These are phyloP conservation scores for Capromys pilorides DNA, from an alignment of 2,797 vertebrate species.

Conservation along the genomic window DNA sequence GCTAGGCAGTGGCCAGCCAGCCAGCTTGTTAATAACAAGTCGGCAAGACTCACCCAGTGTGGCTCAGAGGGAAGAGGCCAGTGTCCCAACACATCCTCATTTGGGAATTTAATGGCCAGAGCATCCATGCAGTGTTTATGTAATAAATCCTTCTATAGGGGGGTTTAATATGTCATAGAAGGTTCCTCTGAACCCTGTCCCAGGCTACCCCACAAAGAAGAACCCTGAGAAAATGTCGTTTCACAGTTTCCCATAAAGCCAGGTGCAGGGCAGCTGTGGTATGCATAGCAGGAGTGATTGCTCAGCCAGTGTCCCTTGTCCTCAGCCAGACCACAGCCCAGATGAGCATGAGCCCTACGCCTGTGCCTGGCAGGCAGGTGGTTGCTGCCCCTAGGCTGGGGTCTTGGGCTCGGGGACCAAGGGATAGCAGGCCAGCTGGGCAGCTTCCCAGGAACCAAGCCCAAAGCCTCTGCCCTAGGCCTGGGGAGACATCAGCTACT, in stretches of 20 bases:
- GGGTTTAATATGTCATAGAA: slow-evolving; percentile 68
- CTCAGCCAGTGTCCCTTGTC: slow-evolving; percentile 65
- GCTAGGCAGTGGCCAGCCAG: not conserved
- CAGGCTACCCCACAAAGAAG: slow-evolving; percentile 56
- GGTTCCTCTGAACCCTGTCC: slow-evolving; percentile 54
- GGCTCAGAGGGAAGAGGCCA: not conserved
- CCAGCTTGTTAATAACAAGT: slow-evolving; percentile 56
- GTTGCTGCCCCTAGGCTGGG: slow-evolving; percentile 59
- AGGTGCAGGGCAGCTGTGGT: slow-evolving; percentile 85
- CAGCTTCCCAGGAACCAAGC: not conserved
- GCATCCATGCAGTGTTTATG: slow-evolving; percentile 36
- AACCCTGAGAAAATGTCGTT: slow-evolving; percentile 86
- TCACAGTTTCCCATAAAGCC: slow-evolving; percentile 85
- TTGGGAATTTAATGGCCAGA: not conserved
- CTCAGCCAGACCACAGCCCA: slow-evolving; percentile 57
- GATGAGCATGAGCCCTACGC: not conserved
- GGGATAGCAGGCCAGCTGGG: not conserved
- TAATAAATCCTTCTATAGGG: slow-evolving; percentile 63
- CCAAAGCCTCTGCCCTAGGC: not conserved
- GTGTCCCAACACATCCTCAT: not conserved
- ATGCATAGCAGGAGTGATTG: slow-evolving; percentile 63
- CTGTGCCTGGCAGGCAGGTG: slow-evolving; percentile 73
- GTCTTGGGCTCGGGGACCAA: slow-evolving; percentile 45
- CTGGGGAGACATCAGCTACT: rapidly evolving
- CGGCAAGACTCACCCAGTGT: not conserved